phyloP scores from a whole-genome alignment of 2,113 vertebrate species.

The Ptychochromis oligacanthus region DNA sequence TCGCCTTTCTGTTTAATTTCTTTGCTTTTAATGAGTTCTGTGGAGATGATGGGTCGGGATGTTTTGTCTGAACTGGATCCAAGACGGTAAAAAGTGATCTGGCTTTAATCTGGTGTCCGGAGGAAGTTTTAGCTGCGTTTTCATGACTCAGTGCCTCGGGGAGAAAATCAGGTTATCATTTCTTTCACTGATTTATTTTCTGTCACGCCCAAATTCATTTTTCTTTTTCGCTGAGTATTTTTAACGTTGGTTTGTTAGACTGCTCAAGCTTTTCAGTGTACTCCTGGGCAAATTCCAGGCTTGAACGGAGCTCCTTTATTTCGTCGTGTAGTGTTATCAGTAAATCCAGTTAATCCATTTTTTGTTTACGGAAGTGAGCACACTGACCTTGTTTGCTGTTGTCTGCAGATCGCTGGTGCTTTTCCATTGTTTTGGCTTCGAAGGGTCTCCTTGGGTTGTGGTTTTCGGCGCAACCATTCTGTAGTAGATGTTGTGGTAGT shows the following conservation, averaged over 20 bases:
- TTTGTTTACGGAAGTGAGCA: background rate
- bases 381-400: background rate
- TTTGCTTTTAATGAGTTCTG: no score
- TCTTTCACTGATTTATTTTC: background rate
- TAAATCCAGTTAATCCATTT: background rate
- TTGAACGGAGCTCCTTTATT: background rate
- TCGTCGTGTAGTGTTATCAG: rapidly evolving
- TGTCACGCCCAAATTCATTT: background rate
- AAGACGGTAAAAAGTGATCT: no score
- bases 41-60: no score
- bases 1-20: no score
- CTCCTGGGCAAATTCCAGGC: background rate
- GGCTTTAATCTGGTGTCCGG: no score
- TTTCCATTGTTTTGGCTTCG: background rate
- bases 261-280: no score
- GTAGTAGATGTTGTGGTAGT: background rate
- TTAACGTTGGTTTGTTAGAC: no score
- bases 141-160: background rate
- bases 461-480: slow-evolving; percentile 1
- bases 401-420: background rate
- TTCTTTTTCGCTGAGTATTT: no score
- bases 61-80: no score
- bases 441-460: background rate
- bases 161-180: background rate
- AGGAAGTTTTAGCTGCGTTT: background rate